phyloP scores from a whole-genome alignment of 92 coral and sea anemone species.

The Paramuricea clavata region DNA sequence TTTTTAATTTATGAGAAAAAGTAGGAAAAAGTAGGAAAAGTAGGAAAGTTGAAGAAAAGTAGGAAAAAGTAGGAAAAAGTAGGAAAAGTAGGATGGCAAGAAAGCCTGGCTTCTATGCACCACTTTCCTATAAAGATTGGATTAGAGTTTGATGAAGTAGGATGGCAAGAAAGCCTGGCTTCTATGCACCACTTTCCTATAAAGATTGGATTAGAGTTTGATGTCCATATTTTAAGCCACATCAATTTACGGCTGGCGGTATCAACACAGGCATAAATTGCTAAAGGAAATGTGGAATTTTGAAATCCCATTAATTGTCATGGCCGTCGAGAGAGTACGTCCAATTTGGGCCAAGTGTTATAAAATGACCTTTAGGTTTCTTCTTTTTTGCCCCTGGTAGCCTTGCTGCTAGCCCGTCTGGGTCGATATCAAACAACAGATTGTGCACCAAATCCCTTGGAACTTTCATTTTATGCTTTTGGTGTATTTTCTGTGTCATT shows the following conservation, averaged over 20 bases:
- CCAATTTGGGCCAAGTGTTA: not conserved
- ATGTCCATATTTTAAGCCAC: not conserved
- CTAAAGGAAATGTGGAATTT: not conserved
- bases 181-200: not conserved
- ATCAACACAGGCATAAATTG: not conserved
- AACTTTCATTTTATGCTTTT: not conserved
- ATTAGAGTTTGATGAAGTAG: not conserved
- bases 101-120: too few relatives aligned
- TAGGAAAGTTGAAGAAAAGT: too few relatives aligned
- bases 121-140: not conserved
- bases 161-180: too few relatives aligned
- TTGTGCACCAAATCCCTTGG: not conserved
- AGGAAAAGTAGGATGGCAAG: too few relatives aligned
- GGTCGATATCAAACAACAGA: not conserved
- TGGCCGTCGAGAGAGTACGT: constrained; percentile 10
- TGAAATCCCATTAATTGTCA: not conserved
- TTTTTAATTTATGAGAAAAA: too few relatives aligned
- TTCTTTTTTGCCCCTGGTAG: too few relatives aligned
- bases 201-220: not conserved
- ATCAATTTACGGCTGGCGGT: not conserved
- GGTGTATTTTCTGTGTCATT: not conserved
- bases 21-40: too few relatives aligned
- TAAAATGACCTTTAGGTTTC: not conserved
- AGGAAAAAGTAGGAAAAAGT: too few relatives aligned
- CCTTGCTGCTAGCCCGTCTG: not conserved